Base-by-base conservation (phyloP, 2,888 invertebrate genomes). In the Caenorhabditis uteleia region DNA sequence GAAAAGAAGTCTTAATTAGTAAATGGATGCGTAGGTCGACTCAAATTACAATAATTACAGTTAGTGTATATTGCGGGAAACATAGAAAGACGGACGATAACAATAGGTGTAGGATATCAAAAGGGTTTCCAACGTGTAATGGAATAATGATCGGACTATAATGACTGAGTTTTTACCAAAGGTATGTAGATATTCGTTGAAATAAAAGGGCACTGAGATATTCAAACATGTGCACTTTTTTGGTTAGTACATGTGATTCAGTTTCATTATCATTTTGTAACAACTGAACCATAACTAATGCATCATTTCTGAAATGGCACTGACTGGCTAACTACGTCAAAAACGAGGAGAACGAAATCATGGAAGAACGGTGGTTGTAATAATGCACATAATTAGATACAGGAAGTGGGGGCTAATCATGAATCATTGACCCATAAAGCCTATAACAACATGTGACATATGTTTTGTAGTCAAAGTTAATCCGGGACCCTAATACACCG, bases 391-490 rank as follows among this genome's bases (percentile, higher is more conserved):
- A 58, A 58, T 58, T 58, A 58, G 18, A 36, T 33, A 40, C 39
- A 34, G 56, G 44, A 56, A 42, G 48, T 29, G 8, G 44, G 27
- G 49, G 48, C 56, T 56, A 56, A 56, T 56, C 56, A 44, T 39
- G 39, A 51, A 48, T 51, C 47, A 56, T 36, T 62, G 62, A 62
- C 62, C 62, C 62, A 62, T 56, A 51, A 60, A 54, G 44, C 48
- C 48, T n/a, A 34, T 39, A 55, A 49, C 45, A 61, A 56, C 51
- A 51, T 49, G 23, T 40, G 50, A 61, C 61, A 62, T 62, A 62
- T 62, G 62, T 62, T 62, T 56, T 62, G 56, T 61, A 50, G 49
- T 55, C 50, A 56, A 62, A 62, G 56, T 56, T 56, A 62, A 56
- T 56, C 62, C 56, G 50, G 25, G 18, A 27, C 42, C 42, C 36